Evolutionary conservation across 2,888 invertebrate species (phyloP).

Genomic region (Cataglyphis cursor): DNA sequence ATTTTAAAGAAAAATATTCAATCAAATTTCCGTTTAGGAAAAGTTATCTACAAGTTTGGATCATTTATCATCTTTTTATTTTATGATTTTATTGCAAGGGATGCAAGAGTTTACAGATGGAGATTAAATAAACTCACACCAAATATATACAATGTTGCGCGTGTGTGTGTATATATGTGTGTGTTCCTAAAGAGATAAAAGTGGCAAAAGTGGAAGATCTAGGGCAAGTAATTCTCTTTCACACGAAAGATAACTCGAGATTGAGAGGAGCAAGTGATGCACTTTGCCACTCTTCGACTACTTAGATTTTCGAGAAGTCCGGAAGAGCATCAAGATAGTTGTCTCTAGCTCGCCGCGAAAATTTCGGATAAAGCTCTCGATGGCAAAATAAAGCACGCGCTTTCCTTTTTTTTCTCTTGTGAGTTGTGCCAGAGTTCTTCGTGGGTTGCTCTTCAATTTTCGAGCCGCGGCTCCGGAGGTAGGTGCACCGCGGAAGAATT

Average conservation of each 20-base stretch:
- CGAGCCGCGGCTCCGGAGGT: slow-evolving; percentile 91
- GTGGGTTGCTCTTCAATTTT: slow-evolving; percentile 95
- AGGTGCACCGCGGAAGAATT: slow-evolving; percentile 37
- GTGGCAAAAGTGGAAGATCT: slow-evolving; percentile 35
- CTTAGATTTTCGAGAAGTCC: slow-evolving; percentile 38
- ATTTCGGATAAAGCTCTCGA: slow-evolving; percentile 43
- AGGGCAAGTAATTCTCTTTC: slow-evolving; percentile 49
- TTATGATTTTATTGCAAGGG: background rate
- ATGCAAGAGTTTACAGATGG: background rate
- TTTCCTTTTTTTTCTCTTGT: slow-evolving; percentile 73
- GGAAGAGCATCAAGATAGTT: slow-evolving; percentile 25
- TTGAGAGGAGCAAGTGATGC: slow-evolving; percentile 51
- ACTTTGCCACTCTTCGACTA: slow-evolving; percentile 41
- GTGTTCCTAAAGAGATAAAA: slow-evolving; percentile 42
- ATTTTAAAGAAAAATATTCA: background rate
- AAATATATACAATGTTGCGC: background rate
- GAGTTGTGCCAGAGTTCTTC: slow-evolving; percentile 95
- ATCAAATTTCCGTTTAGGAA: background rate
- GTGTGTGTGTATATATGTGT: no score
- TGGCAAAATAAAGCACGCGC: slow-evolving; percentile 43
- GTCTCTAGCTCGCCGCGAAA: slow-evolving; percentile 45
- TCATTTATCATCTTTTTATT: background rate
- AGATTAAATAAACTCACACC: slow-evolving; percentile 26
- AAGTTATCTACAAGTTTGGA: background rate
- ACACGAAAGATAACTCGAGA: slow-evolving; percentile 51